Conservation (phyloP, 2,113 vertebrate species). For the Menidia beryllina region DNA sequence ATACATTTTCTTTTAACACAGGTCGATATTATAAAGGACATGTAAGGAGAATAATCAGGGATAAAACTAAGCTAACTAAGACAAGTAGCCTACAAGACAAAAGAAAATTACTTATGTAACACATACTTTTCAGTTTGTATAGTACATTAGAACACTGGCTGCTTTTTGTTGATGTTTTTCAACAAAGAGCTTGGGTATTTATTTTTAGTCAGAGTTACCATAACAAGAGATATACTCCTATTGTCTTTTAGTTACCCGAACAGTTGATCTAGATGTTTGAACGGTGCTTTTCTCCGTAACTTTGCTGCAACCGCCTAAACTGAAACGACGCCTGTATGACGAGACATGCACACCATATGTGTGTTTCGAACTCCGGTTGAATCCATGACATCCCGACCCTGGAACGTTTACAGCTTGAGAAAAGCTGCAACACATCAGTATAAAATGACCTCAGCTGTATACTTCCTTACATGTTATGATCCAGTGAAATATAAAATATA, state of each 20-base stretch:
- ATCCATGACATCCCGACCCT: neutral
- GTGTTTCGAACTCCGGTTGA: slow-evolving; percentile 1
- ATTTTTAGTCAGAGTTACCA: no score
- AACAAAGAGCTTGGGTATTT: no score
- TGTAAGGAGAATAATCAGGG: no score
- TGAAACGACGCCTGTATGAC: slow-evolving; percentile 24
- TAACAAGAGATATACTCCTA: no score
- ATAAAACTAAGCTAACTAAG: no score
- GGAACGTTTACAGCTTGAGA: neutral
- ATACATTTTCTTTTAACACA: no score
- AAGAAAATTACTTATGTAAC: no score
- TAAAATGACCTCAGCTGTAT: neutral
- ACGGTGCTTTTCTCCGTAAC: slow-evolving; percentile 39
- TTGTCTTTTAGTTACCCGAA: slow-evolving; percentile 21
- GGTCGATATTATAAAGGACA: no score
- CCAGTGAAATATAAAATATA: neutral
- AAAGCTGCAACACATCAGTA: slow-evolving; percentile 13
- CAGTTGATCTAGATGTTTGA: slow-evolving; percentile 19
- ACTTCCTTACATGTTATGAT: neutral
- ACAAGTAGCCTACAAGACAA: no score
- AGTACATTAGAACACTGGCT: no score
- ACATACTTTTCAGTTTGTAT: no score
- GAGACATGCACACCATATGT: neutral
- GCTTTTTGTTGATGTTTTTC: no score
- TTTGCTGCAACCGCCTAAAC: slow-evolving; percentile 30